Percentiles rank a stretch among this genome's conserved stretches.
Evolutionary conservation across 64 coral and sea anemone genomes (phyloP).

Genomic region (Astreopora myriophthalma): DNA sequence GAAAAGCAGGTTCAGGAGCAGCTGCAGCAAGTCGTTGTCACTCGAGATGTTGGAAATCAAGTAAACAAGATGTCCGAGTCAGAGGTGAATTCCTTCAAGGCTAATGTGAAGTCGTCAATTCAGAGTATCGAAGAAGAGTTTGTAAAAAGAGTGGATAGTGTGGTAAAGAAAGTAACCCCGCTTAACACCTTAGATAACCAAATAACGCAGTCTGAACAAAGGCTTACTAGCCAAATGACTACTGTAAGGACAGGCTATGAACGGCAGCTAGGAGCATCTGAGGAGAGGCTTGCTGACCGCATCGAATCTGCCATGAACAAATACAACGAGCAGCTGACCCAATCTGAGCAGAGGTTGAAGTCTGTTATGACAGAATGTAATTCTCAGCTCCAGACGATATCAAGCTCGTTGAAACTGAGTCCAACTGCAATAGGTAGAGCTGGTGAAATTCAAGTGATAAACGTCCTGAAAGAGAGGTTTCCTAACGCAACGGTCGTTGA

Average conservation of each 20-base stretch:
- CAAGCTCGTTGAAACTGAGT: constrained; percentile 18
- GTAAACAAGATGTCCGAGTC: background rate
- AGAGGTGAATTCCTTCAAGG: background rate
- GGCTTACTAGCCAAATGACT: background rate
- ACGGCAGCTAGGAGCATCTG: background rate
- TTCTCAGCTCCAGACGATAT: too few relatives aligned
- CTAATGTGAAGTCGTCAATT: constrained; percentile 27
- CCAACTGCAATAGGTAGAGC: constrained; percentile 15
- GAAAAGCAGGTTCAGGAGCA: background rate
- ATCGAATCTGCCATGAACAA: background rate
- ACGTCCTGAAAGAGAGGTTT: constrained; percentile 11
- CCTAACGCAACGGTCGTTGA: background rate
- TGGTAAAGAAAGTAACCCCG: constrained; percentile 17
- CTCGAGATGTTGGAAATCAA: background rate
- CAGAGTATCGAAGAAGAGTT: background rate
- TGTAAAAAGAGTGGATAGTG: background rate
- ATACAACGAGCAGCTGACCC: constrained; percentile 8
- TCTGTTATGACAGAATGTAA: too few relatives aligned
- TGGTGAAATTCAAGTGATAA: constrained; percentile 34
- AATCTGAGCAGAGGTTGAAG: background rate
- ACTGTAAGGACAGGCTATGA: background rate
- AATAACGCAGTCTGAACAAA: background rate
- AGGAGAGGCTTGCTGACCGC: background rate
- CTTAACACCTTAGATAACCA: constrained; percentile 9
- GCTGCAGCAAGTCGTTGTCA: background rate